Evolutionary conservation across 2,888 invertebrate genomes (phyloP), one percentile per base, ranked within the genome.

Genomic region (Ferrisia virgata): DNA sequence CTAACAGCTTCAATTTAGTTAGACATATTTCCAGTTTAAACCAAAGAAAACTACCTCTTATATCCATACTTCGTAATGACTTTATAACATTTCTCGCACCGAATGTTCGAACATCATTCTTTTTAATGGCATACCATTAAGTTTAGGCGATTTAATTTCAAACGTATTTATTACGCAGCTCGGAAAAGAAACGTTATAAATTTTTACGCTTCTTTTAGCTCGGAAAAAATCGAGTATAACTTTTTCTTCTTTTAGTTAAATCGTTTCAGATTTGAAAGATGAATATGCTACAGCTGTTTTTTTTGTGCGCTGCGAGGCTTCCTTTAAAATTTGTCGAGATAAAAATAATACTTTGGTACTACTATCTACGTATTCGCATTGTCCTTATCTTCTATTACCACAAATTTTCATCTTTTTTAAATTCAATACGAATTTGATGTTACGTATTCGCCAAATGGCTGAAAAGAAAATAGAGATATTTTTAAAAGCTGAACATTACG

Each of bases 51-150:
- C 28, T 47, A 33, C 53, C 80, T 80, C 31, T 80, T 80, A 80
- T 80, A 80, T 80, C 80, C 80, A 80, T 80, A 80, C 80, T 80
- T 47, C 53, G 80, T 80, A 80, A 80, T 80, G 80, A 80, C 80
- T 80, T 80, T 80, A 80, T 80, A 80, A 80, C 80, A 53, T 80
- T 80, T 80, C 53, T 53, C 53, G 80, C 47, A 33, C 64, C 82
- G 64, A 58, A 82, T 82, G 64, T 64, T 58, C 22, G 82, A 82
- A 58, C 82, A 82, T 82, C 82, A 82, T 82, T 82, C 82, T 82
- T 82, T 82, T 82, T 82, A 82, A 82, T 64, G 82, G 82, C 64
- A 64, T 82, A 39, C 82, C 82, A 80, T 80, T 80, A 80, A 80
- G 80, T 80, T 53, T 80, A 80, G 80, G 80, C 80, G 80, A 80